Evolutionary conservation across 1,140 invertebrate species (phyloP), one percentile per base, ranked within the genome.

Genomic region (Sycophila sp.): DNA sequence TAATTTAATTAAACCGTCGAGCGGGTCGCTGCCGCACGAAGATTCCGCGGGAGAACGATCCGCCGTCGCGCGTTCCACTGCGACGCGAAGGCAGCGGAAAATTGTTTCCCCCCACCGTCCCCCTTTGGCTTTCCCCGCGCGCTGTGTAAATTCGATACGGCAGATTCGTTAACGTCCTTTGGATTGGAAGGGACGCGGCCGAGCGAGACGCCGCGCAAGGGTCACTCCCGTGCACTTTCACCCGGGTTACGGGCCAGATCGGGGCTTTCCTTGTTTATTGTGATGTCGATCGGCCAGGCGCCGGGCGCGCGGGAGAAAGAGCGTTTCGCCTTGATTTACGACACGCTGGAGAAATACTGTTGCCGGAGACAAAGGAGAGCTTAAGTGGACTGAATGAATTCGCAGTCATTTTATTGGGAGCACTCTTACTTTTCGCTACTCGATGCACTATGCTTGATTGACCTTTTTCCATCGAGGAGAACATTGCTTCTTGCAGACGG

Each of bases 1-100:
- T 69, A 68, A 73, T 69, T 72, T 72, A 74, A 71, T 55, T 59
- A 58, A 71, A 24, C 34, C 63, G 64, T 51, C 19, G 47, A 34
- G 17, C n/a, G 19, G 26, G 38, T 72, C 67, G 56, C 40, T 22
- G 24, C 15, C 15, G 53, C 55, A 36, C 56, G 67, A 63, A 49
- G n/a, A 55, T n/a, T n/a, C n/a, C n/a, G n/a, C n/a, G n/a, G n/a
- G n/a, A n/a, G n/a, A n/a, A n/a, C n/a, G n/a, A n/a, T n/a, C n/a
- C n/a, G n/a, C n/a, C n/a, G n/a, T n/a, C n/a, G n/a, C n/a, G n/a
- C n/a, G n/a, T n/a, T n/a, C n/a, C n/a, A n/a, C n/a, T n/a, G n/a
- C n/a, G n/a, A 34, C 28, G 40, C 47, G 24, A 58, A n/a, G n/a
- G n/a, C n/a, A n/a, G n/a, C n/a, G n/a, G n/a, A n/a, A n/a, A n/a